These are phyloP conservation scores for Rhinolophus ferrumequinum DNA, from an alignment of 2,113 vertebrate species.

Conservation along the genomic window DNA sequence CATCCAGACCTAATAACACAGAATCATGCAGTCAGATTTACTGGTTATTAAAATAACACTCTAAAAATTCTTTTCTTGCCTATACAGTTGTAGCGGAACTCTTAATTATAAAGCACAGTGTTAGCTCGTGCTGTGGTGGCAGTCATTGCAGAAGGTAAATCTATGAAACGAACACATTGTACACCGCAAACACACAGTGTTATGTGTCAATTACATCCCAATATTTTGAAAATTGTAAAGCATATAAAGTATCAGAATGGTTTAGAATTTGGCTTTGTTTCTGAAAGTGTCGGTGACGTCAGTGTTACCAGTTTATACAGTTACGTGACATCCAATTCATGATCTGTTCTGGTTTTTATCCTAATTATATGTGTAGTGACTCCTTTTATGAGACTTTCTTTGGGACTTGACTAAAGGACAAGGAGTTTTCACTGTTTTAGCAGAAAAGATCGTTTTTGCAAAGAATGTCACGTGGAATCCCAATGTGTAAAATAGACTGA, in stretches of 20 bases:
- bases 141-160: not conserved
- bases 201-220: not conserved
- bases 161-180: not conserved
- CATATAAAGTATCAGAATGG: not conserved
- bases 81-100: slow-evolving; percentile 38
- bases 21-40: slow-evolving; percentile 53
- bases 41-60: slow-evolving; percentile 63
- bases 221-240: not conserved
- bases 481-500: not conserved
- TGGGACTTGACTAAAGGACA: not conserved
- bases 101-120: slow-evolving; percentile 23
- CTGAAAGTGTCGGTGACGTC: slow-evolving; percentile 23
- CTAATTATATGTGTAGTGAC: not conserved
- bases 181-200: not conserved
- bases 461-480: not conserved
- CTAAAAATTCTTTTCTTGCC: slow-evolving; percentile 41
- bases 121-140: not conserved
- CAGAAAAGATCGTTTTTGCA: not conserved
- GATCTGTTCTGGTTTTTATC: slow-evolving; percentile 14
- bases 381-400: slow-evolving; percentile 26
- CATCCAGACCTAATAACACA: slow-evolving; percentile 68
- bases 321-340: not conserved
- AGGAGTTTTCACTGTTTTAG: not conserved
- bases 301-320: not conserved
- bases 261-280: slow-evolving; percentile 53